phyloP scores from a whole-genome alignment of 2,113 vertebrate genomes.

The Sander vitreus region DNA sequence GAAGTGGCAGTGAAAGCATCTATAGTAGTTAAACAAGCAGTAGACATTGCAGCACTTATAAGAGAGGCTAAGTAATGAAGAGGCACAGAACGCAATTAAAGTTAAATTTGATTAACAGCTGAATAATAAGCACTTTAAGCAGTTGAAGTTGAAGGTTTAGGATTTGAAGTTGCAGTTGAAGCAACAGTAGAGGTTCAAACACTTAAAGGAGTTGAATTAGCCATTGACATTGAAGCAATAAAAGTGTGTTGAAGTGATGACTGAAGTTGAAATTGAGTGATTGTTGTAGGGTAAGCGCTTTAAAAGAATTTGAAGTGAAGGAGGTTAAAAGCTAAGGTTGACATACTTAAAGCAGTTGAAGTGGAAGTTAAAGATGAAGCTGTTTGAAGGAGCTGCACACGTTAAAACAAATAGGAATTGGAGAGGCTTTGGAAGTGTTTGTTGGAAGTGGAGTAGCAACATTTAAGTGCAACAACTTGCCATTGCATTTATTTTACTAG shows the following conservation, averaged over 20 bases:
- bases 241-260: neutral
- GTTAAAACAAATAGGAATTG: neutral
- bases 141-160: neutral
- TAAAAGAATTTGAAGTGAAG: neutral
- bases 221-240: neutral
- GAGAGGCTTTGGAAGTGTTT: neutral
- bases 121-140: neutral
- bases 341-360: neutral
- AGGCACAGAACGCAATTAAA: neutral
- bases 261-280: neutral
- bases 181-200: neutral
- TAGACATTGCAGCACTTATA: neutral
- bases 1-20: neutral
- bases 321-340: neutral
- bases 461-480: neutral
- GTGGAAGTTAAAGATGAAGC: neutral
- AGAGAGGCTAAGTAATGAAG: neutral
- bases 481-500: neutral
- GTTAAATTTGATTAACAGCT: neutral
- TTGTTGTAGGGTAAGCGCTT: neutral
- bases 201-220: neutral
- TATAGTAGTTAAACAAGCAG: neutral
- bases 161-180: neutral
- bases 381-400: neutral
- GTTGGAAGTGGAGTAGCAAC: neutral